Base-by-base conservation (phyloP, 1,140 invertebrate genomes). In the Lucilia sericata region DNA sequence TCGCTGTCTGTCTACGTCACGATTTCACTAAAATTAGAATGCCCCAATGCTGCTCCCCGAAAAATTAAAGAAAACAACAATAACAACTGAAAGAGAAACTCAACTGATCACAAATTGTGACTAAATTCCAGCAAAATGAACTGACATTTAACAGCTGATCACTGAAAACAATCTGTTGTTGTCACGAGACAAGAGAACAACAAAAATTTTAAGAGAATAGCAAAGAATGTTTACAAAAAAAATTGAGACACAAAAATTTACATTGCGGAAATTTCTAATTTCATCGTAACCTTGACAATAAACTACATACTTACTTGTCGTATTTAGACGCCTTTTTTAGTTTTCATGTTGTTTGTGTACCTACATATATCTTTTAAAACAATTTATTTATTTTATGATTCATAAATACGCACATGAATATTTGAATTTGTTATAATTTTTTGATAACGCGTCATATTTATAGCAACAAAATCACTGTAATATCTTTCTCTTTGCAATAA, bases 201-300 rank as follows among this genome's bases (percentile, higher is more conserved):
- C n/a, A 55, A 55, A 55, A 55, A 12, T 42, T 42, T 8, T 8
- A 42, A 42, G 42, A 42, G 42, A 42, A 42, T 10, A 42, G 10
- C 5, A 42, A 2, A 10, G 42, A 10, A 42, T 42, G 42, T 42
- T 42, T 2, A 42, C 42, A 42, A 42, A 42, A 42, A 42, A 42
- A 42, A 3, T 42, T 42, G 5, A 42, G 5, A 42, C 5, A 42
- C 7, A 42, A 42, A 42, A 55, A 55, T 55, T 3, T 55, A 21
- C 19, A 70, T 70, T 70, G 65, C 65, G 65, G 65, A 70, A 70
- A 70, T 70, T 70, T 70, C 65, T 70, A 70, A 70, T 70, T 70
- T 70, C 55, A 60, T 60, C 14, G 14, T 14, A 25, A 70, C 65
- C 65, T 70, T 70, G 65, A 70, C 65, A 70, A 70, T 70, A 13